Percentiles rank a stretch among this genome's conserved stretches.
Conservation (phyloP, 2,113 vertebrate species). For the Actinemys pallida region DNA sequence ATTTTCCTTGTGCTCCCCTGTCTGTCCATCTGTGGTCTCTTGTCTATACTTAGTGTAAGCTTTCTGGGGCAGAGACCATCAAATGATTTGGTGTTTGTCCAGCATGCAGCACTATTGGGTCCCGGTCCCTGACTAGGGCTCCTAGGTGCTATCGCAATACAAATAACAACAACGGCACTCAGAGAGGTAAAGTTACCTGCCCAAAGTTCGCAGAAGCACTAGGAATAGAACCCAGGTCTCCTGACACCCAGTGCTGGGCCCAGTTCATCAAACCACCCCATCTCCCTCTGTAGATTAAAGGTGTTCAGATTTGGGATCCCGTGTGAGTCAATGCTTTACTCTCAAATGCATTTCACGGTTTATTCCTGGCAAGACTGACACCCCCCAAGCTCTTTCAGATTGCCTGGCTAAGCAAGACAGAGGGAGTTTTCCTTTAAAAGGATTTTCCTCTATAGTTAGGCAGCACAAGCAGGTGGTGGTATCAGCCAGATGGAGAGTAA, state of each 20-base stretch:
- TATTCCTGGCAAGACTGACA: neutral
- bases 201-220: neutral
- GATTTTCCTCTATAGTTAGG: constrained; percentile 32
- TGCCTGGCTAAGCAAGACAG: neutral
- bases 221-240: neutral
- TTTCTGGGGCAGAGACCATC: neutral
- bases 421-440: neutral
- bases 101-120: neutral
- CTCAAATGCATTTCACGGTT: neutral
- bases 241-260: neutral
- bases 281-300: neutral
- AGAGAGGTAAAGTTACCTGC: neutral
- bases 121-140: neutral
- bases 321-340: constrained; percentile 8
- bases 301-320: neutral
- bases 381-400: neutral
- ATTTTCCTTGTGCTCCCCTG: neutral
- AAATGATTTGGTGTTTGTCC: neutral
- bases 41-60: neutral
- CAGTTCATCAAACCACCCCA: accelerated
- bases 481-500: neutral
- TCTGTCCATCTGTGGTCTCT: neutral
- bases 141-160: neutral
- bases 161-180: neutral
- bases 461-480: neutral